These are phyloP conservation scores for Aricia artaxerxes DNA, from an alignment of 2,888 invertebrate genomes.

Conservation along the genomic window DNA sequence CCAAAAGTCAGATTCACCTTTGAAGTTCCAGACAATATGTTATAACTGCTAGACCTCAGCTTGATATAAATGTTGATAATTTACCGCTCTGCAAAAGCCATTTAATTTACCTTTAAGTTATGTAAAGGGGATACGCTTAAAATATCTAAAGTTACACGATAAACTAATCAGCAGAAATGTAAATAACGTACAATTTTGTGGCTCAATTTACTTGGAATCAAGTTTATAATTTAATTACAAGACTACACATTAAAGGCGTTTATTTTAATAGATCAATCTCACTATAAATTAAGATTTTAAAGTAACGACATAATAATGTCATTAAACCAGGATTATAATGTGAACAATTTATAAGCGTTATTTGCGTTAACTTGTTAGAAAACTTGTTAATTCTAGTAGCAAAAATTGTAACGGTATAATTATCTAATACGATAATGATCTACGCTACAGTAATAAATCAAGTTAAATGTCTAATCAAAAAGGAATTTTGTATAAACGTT, in stretches of 20 bases:
- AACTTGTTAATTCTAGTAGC: constrained; percentile 23
- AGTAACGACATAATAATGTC: constrained; percentile 17
- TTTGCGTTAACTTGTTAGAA: constrained; percentile 1
- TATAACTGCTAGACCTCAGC: background rate
- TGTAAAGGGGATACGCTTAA: constrained; percentile 2
- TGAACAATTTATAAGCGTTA: constrained; percentile 13
- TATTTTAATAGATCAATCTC: constrained; percentile 13
- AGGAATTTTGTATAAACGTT: background rate
- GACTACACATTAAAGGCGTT: constrained; percentile 12
- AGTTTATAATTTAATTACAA: constrained; percentile 22
- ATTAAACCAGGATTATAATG: background rate
- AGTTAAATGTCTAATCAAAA: background rate
- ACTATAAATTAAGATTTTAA: constrained; percentile 14
- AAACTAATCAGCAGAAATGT: constrained; percentile 7
- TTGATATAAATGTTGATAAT: background rate
- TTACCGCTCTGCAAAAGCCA: background rate
- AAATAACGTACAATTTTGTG: constrained; percentile 7
- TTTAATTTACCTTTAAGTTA: constrained; percentile 8
- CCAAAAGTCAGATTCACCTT: background rate
- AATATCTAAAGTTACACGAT: constrained; percentile 19
- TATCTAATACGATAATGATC: background rate
- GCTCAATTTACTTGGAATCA: background rate
- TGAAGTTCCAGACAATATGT: background rate
- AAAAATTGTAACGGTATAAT: constrained; percentile 5
- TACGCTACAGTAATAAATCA: background rate